Percentiles rank a stretch among this genome's conserved stretches.
phyloP scores from a whole-genome alignment of 2,113 vertebrate species.

The Psophia crepitans region DNA sequence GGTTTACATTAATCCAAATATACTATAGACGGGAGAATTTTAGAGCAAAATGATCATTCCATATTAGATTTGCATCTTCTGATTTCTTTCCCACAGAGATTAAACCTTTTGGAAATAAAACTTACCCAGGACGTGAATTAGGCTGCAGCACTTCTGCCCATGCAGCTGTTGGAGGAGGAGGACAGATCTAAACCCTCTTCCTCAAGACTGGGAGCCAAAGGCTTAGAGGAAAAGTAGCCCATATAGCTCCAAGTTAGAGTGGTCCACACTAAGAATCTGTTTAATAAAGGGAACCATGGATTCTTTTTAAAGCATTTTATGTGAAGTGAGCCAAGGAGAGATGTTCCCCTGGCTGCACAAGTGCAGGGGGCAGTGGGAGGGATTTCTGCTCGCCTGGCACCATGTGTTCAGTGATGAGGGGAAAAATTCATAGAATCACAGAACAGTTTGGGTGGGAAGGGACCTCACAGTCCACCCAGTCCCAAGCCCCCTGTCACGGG shows the following conservation, averaged over 20 bases:
- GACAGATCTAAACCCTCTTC: background rate
- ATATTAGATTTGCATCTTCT: background rate
- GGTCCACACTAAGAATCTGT: background rate
- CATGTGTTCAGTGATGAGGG: background rate
- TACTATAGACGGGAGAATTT: background rate
- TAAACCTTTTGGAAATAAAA: background rate
- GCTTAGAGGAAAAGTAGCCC: background rate
- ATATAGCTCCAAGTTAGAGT: background rate
- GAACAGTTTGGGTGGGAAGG: no score
- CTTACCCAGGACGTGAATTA: no score
- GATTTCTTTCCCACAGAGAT: background rate
- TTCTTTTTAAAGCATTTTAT: background rate
- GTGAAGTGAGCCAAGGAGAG: background rate
- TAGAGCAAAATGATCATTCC: accelerated
- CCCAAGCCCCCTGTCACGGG: no score
- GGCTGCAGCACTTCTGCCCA: background rate
- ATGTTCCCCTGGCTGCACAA: background rate
- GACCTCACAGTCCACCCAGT: no score
- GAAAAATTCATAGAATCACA: background rate
- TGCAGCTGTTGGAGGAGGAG: background rate
- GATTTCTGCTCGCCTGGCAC: background rate
- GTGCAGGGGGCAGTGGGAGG: background rate
- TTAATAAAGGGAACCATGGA: background rate
- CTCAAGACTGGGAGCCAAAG: background rate
- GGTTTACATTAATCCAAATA: background rate